phyloP scores from a whole-genome alignment of 2,888 invertebrate species.

The Cephus pygmeus region DNA sequence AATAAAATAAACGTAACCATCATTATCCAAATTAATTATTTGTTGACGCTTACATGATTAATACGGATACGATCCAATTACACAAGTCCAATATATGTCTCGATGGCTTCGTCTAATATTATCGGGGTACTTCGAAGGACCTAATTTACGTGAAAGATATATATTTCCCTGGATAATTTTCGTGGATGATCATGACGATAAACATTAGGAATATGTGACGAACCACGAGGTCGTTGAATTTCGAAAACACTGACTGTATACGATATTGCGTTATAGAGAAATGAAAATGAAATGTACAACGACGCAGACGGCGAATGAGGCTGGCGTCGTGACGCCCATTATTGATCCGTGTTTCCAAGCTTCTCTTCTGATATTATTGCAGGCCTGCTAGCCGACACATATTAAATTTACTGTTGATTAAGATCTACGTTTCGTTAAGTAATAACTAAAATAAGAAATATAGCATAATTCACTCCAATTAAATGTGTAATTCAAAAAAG shows the following conservation, averaged over 20 bases:
- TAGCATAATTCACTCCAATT: background rate
- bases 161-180: background rate
- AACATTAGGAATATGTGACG: background rate
- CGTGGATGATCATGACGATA: background rate
- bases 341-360: conserved; percentile 4
- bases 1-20: background rate
- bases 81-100: background rate
- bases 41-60: background rate
- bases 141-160: background rate
- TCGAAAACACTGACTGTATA: background rate
- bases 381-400: background rate
- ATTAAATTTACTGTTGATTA: background rate
- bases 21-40: background rate
- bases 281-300: conserved; percentile 1
- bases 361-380: background rate
- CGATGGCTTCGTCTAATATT: background rate
- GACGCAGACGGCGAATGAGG: conserved; percentile 4
- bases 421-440: background rate
- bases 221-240: background rate
- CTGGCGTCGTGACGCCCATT: conserved; percentile 2
- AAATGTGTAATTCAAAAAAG: background rate
- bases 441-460: background rate
- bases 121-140: background rate
- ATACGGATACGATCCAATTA: background rate
- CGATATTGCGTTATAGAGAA: background rate